A percentile compares a stretch with the other conserved stretches of the same genome.
phyloP scores from a whole-genome alignment of 2,113 vertebrate species.

The Engystomops pustulosus region DNA sequence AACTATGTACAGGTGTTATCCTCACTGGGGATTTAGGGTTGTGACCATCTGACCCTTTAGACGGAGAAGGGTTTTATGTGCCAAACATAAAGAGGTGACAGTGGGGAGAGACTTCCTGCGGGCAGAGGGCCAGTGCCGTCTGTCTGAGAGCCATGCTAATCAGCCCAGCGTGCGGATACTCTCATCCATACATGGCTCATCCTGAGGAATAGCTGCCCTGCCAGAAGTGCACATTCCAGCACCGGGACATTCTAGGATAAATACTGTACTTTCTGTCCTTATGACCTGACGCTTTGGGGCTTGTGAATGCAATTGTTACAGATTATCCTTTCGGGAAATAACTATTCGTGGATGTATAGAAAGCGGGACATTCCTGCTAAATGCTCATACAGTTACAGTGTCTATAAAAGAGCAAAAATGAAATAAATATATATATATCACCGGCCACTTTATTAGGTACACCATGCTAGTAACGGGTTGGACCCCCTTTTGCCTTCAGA shows the following conservation, averaged over 20 bases:
- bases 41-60: slow-evolving; percentile 36
- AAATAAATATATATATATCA: too few species aligned
- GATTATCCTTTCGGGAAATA: slow-evolving; percentile 2
- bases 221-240: slow-evolving; percentile 51
- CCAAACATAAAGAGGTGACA: slow-evolving; percentile 56
- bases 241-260: slow-evolving; percentile 42
- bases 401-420: neutral
- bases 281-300: slow-evolving; percentile 1
- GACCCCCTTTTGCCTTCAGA: too few species aligned
- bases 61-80: slow-evolving; percentile 10
- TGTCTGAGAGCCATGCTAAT: slow-evolving; percentile 60
- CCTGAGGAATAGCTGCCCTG: slow-evolving; percentile 21
- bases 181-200: slow-evolving; percentile 20
- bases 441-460: too few species aligned
- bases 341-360: neutral
- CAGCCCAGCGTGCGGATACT: slow-evolving; percentile 50
- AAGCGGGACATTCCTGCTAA: neutral
- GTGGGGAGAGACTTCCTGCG: slow-evolving; percentile 52
- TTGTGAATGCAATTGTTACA: neutral
- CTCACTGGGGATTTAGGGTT: neutral
- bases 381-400: neutral
- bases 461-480: too few species aligned
- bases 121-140: slow-evolving; percentile 40
- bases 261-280: slow-evolving; percentile 42
- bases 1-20: slow-evolving; percentile 25